Evolutionary conservation across 2,888 invertebrate genomes (phyloP).

Genomic region (Ctena decussata): DNA sequence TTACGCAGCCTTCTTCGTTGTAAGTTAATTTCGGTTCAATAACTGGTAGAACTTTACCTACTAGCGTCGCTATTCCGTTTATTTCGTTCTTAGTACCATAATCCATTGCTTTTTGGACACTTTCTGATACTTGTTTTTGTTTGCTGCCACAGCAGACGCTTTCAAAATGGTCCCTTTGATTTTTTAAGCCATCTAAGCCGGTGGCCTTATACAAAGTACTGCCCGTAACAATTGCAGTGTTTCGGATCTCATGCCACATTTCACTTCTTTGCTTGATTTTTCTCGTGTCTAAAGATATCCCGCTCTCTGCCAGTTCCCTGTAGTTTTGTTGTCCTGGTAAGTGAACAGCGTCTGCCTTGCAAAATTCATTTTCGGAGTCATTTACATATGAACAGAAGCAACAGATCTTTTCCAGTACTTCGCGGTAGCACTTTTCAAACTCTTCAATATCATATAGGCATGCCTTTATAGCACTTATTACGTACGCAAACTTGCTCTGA

Average conservation of each 20-base stretch:
- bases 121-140: background rate
- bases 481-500: conserved; percentile 33
- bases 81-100: background rate
- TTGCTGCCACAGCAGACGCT: background rate
- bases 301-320: background rate
- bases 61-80: conserved; percentile 39
- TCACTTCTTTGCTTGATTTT: background rate
- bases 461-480: conserved; percentile 44
- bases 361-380: background rate
- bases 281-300: background rate
- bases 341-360: too few relatives aligned
- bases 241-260: background rate
- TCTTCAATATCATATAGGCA: conserved; percentile 37
- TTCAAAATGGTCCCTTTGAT: background rate
- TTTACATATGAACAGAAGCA: background rate
- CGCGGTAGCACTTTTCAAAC: background rate
- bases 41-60: conserved; percentile 45
- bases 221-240: background rate
- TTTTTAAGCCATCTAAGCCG: background rate
- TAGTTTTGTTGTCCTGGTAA: too few relatives aligned
- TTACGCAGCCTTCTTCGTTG: conserved; percentile 50
- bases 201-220: background rate
- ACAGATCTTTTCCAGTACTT: background rate
- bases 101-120: background rate
- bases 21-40: conserved; percentile 26